Conservation (phyloP, 1,140 invertebrate genomes). For the Lamellibrachia luymesi region DNA sequence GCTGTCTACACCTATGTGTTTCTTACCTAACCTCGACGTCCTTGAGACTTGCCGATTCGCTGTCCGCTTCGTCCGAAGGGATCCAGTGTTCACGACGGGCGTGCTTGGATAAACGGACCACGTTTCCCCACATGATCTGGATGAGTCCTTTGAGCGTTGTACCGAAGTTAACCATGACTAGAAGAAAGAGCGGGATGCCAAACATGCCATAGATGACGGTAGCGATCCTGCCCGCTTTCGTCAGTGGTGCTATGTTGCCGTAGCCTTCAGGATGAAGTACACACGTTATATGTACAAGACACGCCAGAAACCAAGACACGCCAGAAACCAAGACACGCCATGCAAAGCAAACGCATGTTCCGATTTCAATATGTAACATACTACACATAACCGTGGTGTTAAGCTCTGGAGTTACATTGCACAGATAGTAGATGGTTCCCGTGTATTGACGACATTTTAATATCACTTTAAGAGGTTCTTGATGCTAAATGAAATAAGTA, state of each 20-base stretch:
- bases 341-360: neutral
- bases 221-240: conserved; percentile 76
- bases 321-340: neutral
- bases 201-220: conserved; percentile 92
- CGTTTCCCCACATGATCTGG: conserved; percentile 39
- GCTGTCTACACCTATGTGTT: neutral
- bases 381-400: no score
- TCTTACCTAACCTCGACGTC: neutral
- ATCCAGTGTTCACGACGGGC: neutral
- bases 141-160: conserved; percentile 46
- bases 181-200: conserved; percentile 88
- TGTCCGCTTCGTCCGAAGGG: neutral
- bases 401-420: no score
- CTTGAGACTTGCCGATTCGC: neutral
- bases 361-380: no score
- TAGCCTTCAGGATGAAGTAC: conserved; percentile 69
- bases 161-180: conserved; percentile 56
- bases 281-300: neutral
- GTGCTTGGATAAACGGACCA: conserved; percentile 15
- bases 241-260: conserved; percentile 87
- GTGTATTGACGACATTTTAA: no score
- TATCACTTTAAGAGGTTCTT: no score
- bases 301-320: no score
- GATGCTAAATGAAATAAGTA: no score
- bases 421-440: no score